These are phyloP conservation scores for Xyliphius kryptos DNA, from an alignment of 2,113 vertebrate species.

Conservation along the genomic window DNA sequence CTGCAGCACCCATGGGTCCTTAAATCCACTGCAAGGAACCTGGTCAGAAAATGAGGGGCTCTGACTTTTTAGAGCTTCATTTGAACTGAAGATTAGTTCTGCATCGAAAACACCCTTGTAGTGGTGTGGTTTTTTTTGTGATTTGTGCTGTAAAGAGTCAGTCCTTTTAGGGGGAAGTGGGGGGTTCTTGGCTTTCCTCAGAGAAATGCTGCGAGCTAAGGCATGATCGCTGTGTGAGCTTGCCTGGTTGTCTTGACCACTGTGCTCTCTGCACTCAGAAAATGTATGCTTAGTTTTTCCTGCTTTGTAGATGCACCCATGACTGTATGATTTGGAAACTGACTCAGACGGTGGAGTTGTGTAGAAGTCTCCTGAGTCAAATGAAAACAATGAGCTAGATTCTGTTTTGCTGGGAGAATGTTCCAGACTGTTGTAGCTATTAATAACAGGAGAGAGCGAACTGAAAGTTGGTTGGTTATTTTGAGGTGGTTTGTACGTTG, in stretches of 20 bases:
- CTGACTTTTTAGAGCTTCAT: slow-evolving; percentile 62
- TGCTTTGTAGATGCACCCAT: slow-evolving; percentile 50
- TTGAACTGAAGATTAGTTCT: slow-evolving; percentile 68
- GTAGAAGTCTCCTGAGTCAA: slow-evolving; percentile 59
- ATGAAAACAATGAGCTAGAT: slow-evolving; percentile 60
- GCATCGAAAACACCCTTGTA: slow-evolving; percentile 69
- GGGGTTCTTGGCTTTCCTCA: slow-evolving; percentile 82
- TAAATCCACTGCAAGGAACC: slow-evolving; percentile 69
- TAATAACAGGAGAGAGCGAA: slow-evolving; percentile 61
- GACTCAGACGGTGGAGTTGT: slow-evolving; percentile 49
- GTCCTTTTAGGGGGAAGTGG: slow-evolving; percentile 79
- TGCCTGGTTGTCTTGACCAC: slow-evolving; percentile 50
- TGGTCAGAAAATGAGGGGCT: slow-evolving; percentile 60
- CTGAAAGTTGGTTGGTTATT: slow-evolving; percentile 57
- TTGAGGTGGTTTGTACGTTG: slow-evolving; percentile 56
- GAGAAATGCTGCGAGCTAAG: slow-evolving; percentile 74
- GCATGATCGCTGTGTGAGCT: slow-evolving; percentile 58
- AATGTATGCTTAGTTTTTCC: slow-evolving; percentile 56
- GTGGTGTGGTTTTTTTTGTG: slow-evolving; percentile 48
- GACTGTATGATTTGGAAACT: slow-evolving; percentile 47
- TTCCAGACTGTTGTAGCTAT: slow-evolving; percentile 65
- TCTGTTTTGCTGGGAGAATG: slow-evolving; percentile 54
- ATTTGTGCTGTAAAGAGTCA: slow-evolving; percentile 75
- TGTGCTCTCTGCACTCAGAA: slow-evolving; percentile 61
- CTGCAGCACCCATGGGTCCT: slow-evolving; percentile 83